Base-by-base conservation (phyloP, 2,113 vertebrate genomes). In the Misgurnus anguillicaudatus region DNA sequence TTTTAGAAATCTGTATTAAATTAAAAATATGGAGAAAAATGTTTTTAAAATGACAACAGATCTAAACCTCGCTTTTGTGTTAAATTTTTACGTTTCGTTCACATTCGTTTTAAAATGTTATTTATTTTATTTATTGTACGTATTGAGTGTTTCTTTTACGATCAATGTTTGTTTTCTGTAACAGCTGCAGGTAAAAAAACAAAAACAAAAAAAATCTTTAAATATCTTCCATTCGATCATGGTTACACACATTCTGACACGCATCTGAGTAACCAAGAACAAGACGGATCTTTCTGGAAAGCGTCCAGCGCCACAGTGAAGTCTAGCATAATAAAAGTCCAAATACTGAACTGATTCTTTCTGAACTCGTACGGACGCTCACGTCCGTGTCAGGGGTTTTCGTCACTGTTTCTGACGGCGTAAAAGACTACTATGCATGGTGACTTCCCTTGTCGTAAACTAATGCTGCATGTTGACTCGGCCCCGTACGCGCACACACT, bases 51-150 rank as follows among this genome's bases (percentile, higher is more conserved):
- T 70, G 77, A 84, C 71, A 66, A 79, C 64, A 80, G 62, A 74
- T 82, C 62, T 64, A 63, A 84, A 76, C 57, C 70, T 86, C 70
- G 83, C 66, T 72, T 14, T 80, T 85, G 85, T 80, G 73, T 64
- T 82, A 69, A 14, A n/a, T 79, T 84, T 79, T 71, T 63, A n/a
- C 42, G 66, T 86, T 67, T 87, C 65, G 83, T 81, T 87, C 78
- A 82, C 85, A 79, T 75, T 87, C 66, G 73, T 74, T 90, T 85
- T 72, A 36, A 87, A 87, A 87, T 86, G 82, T 87, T 89, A 91
- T 89, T 92, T 91, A 89, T 91, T 91, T 89, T 89, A 91, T 87
- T 92, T 92, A 92, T 92, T 89, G 82, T 85, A 78, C 87, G 4
- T 31, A 31, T 31, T 31, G 69, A 87, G 80, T 74, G 72, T 90